phyloP scores from a whole-genome alignment of 2,888 invertebrate genomes.

The Atrina japonica region DNA sequence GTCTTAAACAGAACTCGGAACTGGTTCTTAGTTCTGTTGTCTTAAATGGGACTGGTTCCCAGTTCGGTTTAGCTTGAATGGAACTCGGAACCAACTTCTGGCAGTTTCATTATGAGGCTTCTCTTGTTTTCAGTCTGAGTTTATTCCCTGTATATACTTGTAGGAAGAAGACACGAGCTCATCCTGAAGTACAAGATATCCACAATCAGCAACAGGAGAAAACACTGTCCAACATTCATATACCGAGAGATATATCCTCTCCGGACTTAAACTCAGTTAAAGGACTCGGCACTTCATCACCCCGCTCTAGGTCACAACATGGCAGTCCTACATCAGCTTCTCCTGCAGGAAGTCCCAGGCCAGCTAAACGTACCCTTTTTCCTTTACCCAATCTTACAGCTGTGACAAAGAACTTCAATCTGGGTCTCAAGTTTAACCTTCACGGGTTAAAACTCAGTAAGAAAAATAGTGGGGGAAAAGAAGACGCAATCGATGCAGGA shows the following conservation, averaged over 20 bases:
- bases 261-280: slow-evolving; percentile 53
- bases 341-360: slow-evolving; percentile 27
- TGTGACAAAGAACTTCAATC: slow-evolving; percentile 47
- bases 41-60: too few species aligned
- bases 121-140: too few species aligned
- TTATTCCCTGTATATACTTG: too few species aligned
- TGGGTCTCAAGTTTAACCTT: slow-evolving; percentile 49
- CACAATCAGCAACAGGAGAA: slow-evolving; percentile 74
- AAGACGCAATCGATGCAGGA: background rate
- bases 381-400: slow-evolving; percentile 22
- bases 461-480: slow-evolving; percentile 1
- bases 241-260: slow-evolving; percentile 73
- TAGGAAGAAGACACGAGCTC: slow-evolving; percentile 73
- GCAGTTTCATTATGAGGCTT: too few species aligned
- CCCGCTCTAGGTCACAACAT: slow-evolving; percentile 39
- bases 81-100: too few species aligned
- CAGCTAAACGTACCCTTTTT: slow-evolving; percentile 7
- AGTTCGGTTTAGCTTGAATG: too few species aligned
- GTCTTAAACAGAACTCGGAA: too few species aligned
- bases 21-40: too few species aligned
- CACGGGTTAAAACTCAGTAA: slow-evolving; percentile 42
- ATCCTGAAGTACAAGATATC: slow-evolving; percentile 73
- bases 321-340: slow-evolving; percentile 26
- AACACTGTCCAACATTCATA: slow-evolving; percentile 66
- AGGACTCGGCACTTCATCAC: slow-evolving; percentile 44